Evolutionary conservation across 1,140 invertebrate species (phyloP).

Genomic region (Eumeta japonica): DNA sequence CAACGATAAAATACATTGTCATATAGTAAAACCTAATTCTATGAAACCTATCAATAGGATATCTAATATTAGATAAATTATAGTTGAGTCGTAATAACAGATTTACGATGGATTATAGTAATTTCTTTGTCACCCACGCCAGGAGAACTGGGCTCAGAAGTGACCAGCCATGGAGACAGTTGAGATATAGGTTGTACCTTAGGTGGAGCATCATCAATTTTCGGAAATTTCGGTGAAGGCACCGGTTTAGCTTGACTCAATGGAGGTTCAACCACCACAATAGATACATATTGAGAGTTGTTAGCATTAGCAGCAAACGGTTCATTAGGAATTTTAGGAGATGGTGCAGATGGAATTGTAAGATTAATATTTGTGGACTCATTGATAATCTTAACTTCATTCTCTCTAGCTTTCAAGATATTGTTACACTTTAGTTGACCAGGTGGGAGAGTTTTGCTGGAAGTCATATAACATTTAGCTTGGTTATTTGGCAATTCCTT

Average conservation of each 20-base stretch:
- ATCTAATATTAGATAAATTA: no score
- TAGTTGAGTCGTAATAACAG: constrained; percentile 81
- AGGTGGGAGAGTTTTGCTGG: constrained; percentile 71
- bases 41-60: no score
- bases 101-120: constrained; percentile 68
- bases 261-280: constrained; percentile 59
- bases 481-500: constrained; percentile 69
- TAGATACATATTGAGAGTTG: constrained; percentile 59
- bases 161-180: constrained; percentile 76
- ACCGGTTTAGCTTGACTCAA: constrained; percentile 38
- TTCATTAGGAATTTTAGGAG: constrained; percentile 50
- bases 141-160: constrained; percentile 66
- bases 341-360: constrained; percentile 41
- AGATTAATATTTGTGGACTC: constrained; percentile 44
- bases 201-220: constrained; percentile 33
- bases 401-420: constrained; percentile 80
- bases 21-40: no score
- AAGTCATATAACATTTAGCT: constrained; percentile 59
- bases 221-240: constrained; percentile 29
- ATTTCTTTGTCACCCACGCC: constrained; percentile 69
- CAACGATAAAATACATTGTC: no score
- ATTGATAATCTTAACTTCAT: constrained; percentile 49
- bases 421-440: constrained; percentile 94
- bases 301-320: constrained; percentile 39
- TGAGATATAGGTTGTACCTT: constrained; percentile 53